A percentile compares a stretch with the other conserved stretches of the same genome.
Conservation (phyloP, 2,113 vertebrate species). For the Agelaius tricolor region DNA sequence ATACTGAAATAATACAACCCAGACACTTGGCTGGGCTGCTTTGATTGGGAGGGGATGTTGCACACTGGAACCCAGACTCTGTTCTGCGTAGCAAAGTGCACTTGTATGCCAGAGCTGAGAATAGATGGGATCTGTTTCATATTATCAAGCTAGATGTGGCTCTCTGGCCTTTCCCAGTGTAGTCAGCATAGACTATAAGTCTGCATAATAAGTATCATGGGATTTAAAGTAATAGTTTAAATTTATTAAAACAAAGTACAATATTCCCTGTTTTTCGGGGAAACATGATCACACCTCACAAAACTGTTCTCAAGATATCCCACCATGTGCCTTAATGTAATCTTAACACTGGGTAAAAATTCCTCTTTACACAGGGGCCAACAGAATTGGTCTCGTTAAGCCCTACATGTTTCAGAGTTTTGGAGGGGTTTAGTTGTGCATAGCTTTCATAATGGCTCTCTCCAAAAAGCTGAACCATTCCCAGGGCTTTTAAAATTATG, state of each 20-base stretch:
- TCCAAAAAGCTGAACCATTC: background rate
- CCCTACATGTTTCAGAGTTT: background rate
- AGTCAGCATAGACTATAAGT: conserved; percentile 11
- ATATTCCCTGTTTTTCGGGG: background rate
- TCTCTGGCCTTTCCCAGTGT: conserved; percentile 52
- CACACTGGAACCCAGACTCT: conserved; percentile 24
- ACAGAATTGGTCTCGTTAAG: background rate
- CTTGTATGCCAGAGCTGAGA: conserved; percentile 22
- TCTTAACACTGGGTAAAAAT: conserved; percentile 26
- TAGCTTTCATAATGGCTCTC: background rate
- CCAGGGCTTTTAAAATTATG: background rate
- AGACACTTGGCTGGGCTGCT: conserved; percentile 35
- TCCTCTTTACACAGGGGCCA: conserved; percentile 8
- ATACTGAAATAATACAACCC: conserved; percentile 24
- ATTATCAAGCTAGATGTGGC: conserved; percentile 45
- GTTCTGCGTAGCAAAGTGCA: background rate
- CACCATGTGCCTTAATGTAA: conserved; percentile 57
- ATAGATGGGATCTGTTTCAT: conserved; percentile 39
- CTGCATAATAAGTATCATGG: conserved; percentile 27
- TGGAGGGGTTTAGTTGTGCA: background rate
- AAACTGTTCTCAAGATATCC: conserved; percentile 53
- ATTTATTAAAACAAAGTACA: conserved; percentile 44
- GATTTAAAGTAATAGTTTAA: conserved; percentile 49
- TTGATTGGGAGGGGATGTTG: conserved; percentile 4
- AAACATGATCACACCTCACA: conserved; percentile 50